Evolutionary conservation across 2,797 vertebrate species (phyloP), one percentile per base, ranked within the genome.

Genomic region (Holocentrus rufus): DNA sequence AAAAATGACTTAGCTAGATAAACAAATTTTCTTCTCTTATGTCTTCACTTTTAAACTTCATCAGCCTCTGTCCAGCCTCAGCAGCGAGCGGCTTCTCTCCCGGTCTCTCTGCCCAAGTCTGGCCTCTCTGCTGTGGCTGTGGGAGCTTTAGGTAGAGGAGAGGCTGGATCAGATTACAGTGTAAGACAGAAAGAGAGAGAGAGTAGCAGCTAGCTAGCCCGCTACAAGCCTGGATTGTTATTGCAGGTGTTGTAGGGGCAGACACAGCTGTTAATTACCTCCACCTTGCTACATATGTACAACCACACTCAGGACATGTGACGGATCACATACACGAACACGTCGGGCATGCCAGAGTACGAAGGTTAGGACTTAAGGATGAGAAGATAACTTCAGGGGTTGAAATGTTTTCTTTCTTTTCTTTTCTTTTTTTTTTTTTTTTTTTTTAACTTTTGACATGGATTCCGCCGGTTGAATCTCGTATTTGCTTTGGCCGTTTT

Each of bases 171-270:
- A 7, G 60, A 47, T 93, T 91, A 85, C 88, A 78, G 60, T 65
- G 70, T 44, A 64, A 22, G 72, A 81, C 76, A 87, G 84, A 85
- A 59, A 80, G 81, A n/a, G 61, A 50, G 62, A 36, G 64, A 42
- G 34, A 79, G 86, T 77, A 79, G 76, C 70, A 62, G 79, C 70
- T 53, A 44, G 79, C 81, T 81, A 88, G 83, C 85, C 83, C 87
- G 87, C 84, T 85, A 58, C 77, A 67, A n/a, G 76, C 46, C 81
- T 58, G 59, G 56, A 69, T 83, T 92, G 89, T 93, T 92, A 77
- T 91, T 92, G 88, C 92, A 93, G 91, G 93, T 93, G 93, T 86
- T 80, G 34, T 13, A 47, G 78, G 34, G 83, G 77, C 70, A 75
- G 71, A 67, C 79, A 76, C 88, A 86, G 89, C 87, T 90, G 87